phyloP scores from a whole-genome alignment of 2,888 invertebrate species.

The Rhingia rostrata region DNA sequence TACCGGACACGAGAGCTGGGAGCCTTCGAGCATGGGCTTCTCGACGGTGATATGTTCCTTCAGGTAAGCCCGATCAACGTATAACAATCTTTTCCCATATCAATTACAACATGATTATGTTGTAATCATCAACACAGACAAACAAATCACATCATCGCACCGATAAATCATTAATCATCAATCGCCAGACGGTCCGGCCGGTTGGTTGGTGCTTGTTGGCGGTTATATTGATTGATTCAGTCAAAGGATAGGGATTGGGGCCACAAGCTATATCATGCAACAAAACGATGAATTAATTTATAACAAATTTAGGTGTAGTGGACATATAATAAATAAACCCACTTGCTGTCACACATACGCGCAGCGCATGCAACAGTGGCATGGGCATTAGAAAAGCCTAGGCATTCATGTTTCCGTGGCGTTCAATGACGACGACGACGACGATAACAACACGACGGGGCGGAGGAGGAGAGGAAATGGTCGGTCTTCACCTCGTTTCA shows the following conservation, averaged over 20 bases:
- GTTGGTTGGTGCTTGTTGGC: slow-evolving; percentile 19
- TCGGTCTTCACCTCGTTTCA: slow-evolving; percentile 68
- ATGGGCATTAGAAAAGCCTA: slow-evolving; percentile 23
- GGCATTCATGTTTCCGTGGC: slow-evolving; percentile 57
- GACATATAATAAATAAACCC: slow-evolving; percentile 64
- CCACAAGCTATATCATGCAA: slow-evolving; percentile 39
- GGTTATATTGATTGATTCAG: slow-evolving; percentile 58
- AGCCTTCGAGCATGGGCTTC: slow-evolving; percentile 94
- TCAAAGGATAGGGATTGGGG: background rate
- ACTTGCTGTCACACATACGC: slow-evolving; percentile 13
- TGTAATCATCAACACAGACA: slow-evolving; percentile 36
- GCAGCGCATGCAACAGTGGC: slow-evolving; percentile 6
- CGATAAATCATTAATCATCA: slow-evolving; percentile 73
- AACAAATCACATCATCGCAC: slow-evolving; percentile 41
- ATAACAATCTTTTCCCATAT: slow-evolving; percentile 32
- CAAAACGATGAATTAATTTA: slow-evolving; percentile 71
- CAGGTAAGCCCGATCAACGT: slow-evolving; percentile 86
- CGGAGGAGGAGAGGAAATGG: background rate
- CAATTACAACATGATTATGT: slow-evolving; percentile 60
- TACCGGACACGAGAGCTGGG: slow-evolving; percentile 89
- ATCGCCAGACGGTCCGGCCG: slow-evolving; percentile 36
- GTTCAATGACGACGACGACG: slow-evolving; percentile 16
- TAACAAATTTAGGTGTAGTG: slow-evolving; percentile 66
- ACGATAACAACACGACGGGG: too few species aligned
- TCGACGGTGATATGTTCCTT: slow-evolving; percentile 97